Conservation (phyloP, 1,140 invertebrate species). For the Micrasema minimum region DNA sequence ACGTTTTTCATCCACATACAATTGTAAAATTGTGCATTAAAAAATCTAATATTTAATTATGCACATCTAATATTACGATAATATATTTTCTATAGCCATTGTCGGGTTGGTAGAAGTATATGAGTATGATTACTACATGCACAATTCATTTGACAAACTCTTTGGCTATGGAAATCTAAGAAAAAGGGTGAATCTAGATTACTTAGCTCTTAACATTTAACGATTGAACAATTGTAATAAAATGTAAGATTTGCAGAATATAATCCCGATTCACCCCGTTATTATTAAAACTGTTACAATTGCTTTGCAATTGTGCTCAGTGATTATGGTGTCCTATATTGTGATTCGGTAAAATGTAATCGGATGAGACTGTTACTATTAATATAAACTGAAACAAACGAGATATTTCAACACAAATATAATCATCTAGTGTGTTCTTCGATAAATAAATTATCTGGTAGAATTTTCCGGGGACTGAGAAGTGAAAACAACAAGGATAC, state of each 20-base stretch:
- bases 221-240: too few species aligned
- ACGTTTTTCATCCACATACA: background rate
- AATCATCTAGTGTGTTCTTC: conserved; percentile 11
- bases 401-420: conserved; percentile 16
- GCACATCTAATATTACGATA: background rate
- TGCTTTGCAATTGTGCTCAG: conserved; percentile 27
- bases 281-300: conserved; percentile 18
- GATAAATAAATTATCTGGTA: background rate
- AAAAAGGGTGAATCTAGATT: too few species aligned
- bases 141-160: too few species aligned
- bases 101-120: too few species aligned
- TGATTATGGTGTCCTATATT: conserved; percentile 15
- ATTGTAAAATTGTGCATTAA: conserved; percentile 14
- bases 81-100: background rate
- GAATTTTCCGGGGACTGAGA: too few species aligned
- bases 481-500: too few species aligned
- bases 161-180: too few species aligned
- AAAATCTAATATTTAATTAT: conserved; percentile 11
- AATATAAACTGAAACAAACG: conserved; percentile 5
- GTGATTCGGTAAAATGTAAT: conserved; percentile 1
- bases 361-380: conserved; percentile 20
- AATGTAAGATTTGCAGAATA: background rate
- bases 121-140: too few species aligned
- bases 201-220: too few species aligned
- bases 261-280: conserved; percentile 11